Conservation (phyloP, 2,113 vertebrate species). For the Pedionomus torquatus region DNA sequence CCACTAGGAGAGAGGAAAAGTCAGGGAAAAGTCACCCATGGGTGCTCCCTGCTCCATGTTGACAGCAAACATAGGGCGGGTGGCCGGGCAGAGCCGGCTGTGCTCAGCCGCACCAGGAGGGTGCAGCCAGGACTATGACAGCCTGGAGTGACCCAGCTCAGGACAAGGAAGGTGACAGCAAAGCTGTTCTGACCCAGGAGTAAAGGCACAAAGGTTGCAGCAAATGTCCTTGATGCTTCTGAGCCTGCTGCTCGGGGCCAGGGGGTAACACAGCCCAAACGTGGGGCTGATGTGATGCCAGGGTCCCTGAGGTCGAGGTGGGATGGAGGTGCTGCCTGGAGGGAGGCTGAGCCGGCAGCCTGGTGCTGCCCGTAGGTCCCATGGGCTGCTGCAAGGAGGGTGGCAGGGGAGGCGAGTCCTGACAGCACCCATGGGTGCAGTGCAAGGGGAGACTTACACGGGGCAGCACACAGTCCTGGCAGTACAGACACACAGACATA, state of each 20-base stretch:
- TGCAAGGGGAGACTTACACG: not conserved
- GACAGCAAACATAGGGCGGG: not conserved
- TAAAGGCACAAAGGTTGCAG: not conserved
- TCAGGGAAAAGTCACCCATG: not conserved
- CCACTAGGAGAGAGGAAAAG: no score
- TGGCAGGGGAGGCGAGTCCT: rapidly evolving
- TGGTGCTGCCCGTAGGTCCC: no score
- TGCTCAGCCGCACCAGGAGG: not conserved
- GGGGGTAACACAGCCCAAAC: not conserved
- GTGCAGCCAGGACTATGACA: not conserved
- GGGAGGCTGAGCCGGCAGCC: not conserved
- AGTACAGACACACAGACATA: not conserved
- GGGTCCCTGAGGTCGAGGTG: not conserved
- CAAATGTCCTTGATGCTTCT: not conserved
- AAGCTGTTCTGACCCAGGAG: not conserved
- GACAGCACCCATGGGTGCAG: not conserved
- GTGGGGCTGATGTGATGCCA: not conserved
- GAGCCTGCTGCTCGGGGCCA: not conserved
- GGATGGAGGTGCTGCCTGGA: not conserved
- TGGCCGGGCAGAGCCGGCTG: not conserved
- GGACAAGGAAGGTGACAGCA: not conserved
- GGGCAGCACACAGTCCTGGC: not conserved
- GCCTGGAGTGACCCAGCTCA: not conserved
- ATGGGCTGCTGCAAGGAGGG: not conserved
- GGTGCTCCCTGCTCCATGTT: not conserved